A percentile compares a stretch with the other conserved stretches of the same genome.
Evolutionary conservation across 2,888 invertebrate species (phyloP).

Genomic region (Eupithecia exiguata): DNA sequence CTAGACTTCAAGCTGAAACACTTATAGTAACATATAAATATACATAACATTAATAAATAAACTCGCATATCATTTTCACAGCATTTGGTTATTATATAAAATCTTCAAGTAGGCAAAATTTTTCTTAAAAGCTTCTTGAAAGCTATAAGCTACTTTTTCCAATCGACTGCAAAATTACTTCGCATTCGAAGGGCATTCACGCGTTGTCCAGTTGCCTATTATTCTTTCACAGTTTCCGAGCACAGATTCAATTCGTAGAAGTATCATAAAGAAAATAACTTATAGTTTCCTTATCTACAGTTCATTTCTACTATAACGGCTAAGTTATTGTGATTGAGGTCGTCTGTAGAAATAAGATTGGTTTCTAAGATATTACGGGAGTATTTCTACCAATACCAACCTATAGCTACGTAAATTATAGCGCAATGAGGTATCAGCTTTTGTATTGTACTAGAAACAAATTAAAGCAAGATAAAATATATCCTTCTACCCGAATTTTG

Average conservation of each 20-base stretch:
- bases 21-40: too few relatives aligned
- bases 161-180: constrained; percentile 64
- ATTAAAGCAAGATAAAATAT: neutral
- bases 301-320: constrained; percentile 8
- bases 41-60: too few relatives aligned
- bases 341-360: neutral
- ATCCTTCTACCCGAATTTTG: too few relatives aligned
- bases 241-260: constrained; percentile 55
- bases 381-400: neutral
- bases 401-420: neutral
- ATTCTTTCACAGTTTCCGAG: constrained; percentile 65
- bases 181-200: constrained; percentile 55
- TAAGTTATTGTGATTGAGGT: constrained; percentile 16
- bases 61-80: too few relatives aligned
- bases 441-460: neutral
- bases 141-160: constrained; percentile 52
- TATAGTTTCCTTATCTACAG: constrained; percentile 23
- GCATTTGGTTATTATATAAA: too few relatives aligned
- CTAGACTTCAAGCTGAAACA: too few relatives aligned
- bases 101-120: constrained; percentile 38
- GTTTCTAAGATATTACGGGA: neutral
- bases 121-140: constrained; percentile 50
- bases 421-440: neutral
- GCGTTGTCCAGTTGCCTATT: constrained; percentile 56
- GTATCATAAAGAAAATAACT: constrained; percentile 37